Evolutionary conservation across 2,888 invertebrate species (phyloP).

Genomic region (Pasiphila rectangulata): DNA sequence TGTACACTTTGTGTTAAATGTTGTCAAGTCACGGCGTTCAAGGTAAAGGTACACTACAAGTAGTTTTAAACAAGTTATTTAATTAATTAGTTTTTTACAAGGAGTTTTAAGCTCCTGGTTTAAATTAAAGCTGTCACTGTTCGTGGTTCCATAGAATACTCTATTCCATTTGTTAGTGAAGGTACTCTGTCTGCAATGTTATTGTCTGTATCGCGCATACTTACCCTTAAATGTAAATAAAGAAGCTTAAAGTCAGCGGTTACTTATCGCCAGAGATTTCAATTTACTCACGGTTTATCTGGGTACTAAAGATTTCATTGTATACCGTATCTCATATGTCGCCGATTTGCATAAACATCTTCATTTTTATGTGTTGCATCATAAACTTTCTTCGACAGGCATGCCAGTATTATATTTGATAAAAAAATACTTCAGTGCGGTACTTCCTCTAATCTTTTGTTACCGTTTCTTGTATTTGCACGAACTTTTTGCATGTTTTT

Average conservation of each 20-base stretch:
- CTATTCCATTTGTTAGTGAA: too few relatives aligned
- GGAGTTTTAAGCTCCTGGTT: too few relatives aligned
- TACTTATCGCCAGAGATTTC: slow-evolving; percentile 6
- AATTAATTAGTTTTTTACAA: too few relatives aligned
- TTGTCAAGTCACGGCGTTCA: background rate
- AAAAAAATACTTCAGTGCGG: slow-evolving; percentile 3
- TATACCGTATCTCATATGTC: slow-evolving; percentile 12
- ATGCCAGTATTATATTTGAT: slow-evolving; percentile 26
- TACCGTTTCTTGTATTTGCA: slow-evolving; percentile 27
- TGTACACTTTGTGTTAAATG: background rate
- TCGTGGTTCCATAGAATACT: too few relatives aligned
- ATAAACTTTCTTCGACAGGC: slow-evolving; percentile 14
- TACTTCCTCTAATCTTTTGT: slow-evolving; percentile 18
- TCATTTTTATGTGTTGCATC: slow-evolving; percentile 15
- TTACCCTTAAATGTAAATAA: slow-evolving; percentile 1
- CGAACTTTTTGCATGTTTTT: slow-evolving; percentile 32
- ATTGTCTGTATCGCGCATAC: background rate
- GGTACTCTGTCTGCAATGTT: too few relatives aligned
- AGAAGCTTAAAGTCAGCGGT: slow-evolving; percentile 4
- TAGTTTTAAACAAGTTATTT: too few relatives aligned
- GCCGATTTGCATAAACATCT: slow-evolving; percentile 7
- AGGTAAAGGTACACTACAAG: too few relatives aligned
- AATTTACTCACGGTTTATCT: slow-evolving; percentile 14
- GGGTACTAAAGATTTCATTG: slow-evolving; percentile 17
- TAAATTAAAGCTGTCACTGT: too few relatives aligned